Conservation (phyloP, 2,113 vertebrate species). For the Microtus pennsylvanicus region DNA sequence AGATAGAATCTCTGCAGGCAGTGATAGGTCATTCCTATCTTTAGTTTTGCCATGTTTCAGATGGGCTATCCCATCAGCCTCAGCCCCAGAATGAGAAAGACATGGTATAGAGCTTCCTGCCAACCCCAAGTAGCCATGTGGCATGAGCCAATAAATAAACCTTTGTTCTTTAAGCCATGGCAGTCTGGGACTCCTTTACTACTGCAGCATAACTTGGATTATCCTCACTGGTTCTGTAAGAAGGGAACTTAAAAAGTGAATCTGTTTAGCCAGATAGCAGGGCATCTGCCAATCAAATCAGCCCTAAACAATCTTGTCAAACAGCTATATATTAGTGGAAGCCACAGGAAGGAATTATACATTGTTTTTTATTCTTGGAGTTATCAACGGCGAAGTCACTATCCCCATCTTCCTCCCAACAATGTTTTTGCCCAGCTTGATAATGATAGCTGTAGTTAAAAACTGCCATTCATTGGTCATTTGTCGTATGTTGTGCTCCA, state of each 20-base stretch:
- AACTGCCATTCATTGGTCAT: conserved; percentile 15
- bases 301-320: not conserved
- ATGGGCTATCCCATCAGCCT: not conserved
- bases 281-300: not conserved
- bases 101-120: not conserved
- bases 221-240: not conserved
- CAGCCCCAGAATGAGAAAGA: not conserved
- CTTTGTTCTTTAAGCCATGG: not conserved
- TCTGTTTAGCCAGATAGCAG: not conserved
- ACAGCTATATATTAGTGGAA: not conserved
- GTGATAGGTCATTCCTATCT: not conserved
- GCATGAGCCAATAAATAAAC: not conserved
- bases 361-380: not conserved
- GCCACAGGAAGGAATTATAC: not conserved
- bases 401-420: not conserved
- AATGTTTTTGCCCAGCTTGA: conserved; percentile 6
- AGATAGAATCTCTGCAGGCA: not conserved
- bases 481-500: not conserved
- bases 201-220: not conserved
- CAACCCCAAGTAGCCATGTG: not conserved
- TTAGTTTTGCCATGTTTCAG: not conserved
- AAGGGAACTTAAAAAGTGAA: not conserved
- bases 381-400: not conserved
- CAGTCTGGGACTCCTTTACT: not conserved
- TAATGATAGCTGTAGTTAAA: not conserved